Percentiles rank a stretch among this genome's conserved stretches.
phyloP scores from a whole-genome alignment of 1,140 invertebrate genomes.

The Epicauta chinensis region DNA sequence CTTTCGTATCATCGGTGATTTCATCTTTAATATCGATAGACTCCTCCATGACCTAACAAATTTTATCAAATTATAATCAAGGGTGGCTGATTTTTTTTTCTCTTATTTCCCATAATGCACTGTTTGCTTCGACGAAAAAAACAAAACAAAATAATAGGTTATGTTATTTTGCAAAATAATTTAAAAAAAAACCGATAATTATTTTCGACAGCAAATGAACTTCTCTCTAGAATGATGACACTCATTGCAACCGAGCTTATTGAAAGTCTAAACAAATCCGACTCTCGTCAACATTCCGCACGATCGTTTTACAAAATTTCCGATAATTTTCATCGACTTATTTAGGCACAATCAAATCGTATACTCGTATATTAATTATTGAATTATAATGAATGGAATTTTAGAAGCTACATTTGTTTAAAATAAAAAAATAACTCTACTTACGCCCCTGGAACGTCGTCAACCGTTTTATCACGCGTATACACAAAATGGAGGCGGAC shows the following conservation, averaged over 20 bases:
- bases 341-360: background rate
- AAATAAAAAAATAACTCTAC: conserved; percentile 16
- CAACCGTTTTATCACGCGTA: conserved; percentile 36
- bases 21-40: conserved; percentile 15
- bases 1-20: background rate
- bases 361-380: background rate
- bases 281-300: background rate
- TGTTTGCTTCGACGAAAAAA: no score
- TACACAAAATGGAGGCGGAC: conserved; percentile 36
- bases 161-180: background rate
- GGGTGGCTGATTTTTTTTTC: background rate
- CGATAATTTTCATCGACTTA: background rate
- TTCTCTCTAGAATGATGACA: conserved; percentile 7
- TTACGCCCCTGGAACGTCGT: conserved; percentile 37
- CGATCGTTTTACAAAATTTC: background rate
- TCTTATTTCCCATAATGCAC: background rate
- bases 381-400: conserved; percentile 7
- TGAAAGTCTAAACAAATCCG: conserved; percentile 3
- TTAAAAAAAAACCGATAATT: background rate
- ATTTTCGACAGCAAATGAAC: no score
- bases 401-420: background rate
- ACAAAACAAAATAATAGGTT: background rate
- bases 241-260: conserved; percentile 9
- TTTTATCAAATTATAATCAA: conserved; percentile 1
- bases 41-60: background rate